Evolutionary conservation across 1,140 invertebrate genomes (phyloP), one percentile per base, ranked within the genome.

Genomic region (Metopolophium dirhodum): DNA sequence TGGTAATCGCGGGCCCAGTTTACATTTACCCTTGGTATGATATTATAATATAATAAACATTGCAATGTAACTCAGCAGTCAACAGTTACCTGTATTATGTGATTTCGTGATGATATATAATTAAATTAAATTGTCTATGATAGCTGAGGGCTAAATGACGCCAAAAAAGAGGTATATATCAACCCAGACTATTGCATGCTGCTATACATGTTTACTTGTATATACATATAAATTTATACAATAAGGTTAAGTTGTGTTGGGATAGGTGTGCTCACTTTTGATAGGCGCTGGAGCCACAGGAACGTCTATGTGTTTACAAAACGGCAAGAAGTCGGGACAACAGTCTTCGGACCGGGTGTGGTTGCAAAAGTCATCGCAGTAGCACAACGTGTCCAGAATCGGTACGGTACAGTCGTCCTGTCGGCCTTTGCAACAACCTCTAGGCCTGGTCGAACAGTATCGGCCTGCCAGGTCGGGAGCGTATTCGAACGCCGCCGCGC

Each of bases 281-380:
- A 20, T 51, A 14, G 90, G 90, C 86, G 41, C 35, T 86, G 77
- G 88, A 47, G 45, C 2, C 45, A 26, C 7, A 3, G 94, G 93
- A 30, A 93, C 85, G 2, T 95, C 94, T 49, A 95, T 94, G 23
- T 97, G 96, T 90, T 96, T 95, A 95, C 98, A 99, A 88, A 96
- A 96, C 0, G 95, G 95, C 95, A 96, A 96, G 95, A 97, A 99
- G 95, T 99, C 98, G 0, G 98, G 98, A 95, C 98, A 99, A 95
- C 98, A 99, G 95, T 98, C 98, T 68, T 97, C 96, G 94, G 96
- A 95, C 23, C 95, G 94, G 0, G 95, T 96, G 88, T 96, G 95
- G 94, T 98, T 97, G 95, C 98, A 99, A 95, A 99, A 99, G 94
- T 98, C 96, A 95, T 99, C 98, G 95, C 98, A 99, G 95, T 99